phyloP scores from a whole-genome alignment of 2,113 vertebrate genomes.

The Mustelus asterias region DNA sequence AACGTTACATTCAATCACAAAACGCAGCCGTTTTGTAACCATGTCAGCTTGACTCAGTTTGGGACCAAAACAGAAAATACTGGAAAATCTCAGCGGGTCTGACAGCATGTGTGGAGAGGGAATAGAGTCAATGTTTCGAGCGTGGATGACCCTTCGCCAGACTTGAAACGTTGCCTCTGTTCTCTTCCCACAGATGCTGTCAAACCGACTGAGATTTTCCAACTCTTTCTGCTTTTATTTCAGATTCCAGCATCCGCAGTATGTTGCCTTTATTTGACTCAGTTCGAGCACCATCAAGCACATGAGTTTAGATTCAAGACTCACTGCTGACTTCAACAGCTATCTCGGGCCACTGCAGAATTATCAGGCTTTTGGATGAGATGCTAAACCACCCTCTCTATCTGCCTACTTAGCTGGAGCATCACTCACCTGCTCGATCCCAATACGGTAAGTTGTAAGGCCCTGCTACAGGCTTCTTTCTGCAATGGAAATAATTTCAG shows the following conservation, averaged over 20 bases:
- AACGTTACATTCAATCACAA: not conserved
- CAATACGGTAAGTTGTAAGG: constrained; percentile 86
- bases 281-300: not conserved
- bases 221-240: no score
- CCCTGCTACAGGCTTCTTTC: constrained; percentile 81
- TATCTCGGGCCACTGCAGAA: not conserved
- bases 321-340: not conserved
- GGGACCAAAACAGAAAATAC: no score
- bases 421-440: constrained; percentile 82
- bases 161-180: no score
- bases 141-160: no score
- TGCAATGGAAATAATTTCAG: constrained; percentile 46
- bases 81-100: no score
- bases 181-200: no score
- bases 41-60: not conserved
- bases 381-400: not conserved
- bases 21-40: not conserved
- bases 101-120: no score
- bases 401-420: not conserved
- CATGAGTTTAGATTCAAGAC: not conserved
- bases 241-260: no score
- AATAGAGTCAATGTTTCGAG: no score
- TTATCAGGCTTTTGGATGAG: not conserved
- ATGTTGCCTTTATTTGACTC: not conserved
- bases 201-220: no score